Evolutionary conservation across 2,888 invertebrate species (phyloP).

Genomic region (Melanchra persicariae): DNA sequence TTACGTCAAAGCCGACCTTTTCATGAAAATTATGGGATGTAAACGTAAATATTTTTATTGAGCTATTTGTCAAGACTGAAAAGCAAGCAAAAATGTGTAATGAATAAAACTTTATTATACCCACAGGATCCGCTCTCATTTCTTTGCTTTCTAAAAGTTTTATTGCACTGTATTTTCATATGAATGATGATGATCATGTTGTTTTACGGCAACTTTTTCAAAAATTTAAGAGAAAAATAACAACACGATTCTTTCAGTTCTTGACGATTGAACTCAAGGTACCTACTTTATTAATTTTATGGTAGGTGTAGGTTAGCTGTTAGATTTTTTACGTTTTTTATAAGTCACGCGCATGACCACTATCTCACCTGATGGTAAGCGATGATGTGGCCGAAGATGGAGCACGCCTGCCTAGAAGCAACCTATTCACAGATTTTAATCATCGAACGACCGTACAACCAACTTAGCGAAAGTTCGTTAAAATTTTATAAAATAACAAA

Average conservation of each 20-base stretch:
- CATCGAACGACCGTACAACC: slow-evolving; percentile 23
- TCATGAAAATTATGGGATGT: slow-evolving; percentile 34
- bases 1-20: slow-evolving; percentile 44
- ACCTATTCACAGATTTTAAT: too few relatives aligned
- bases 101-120: slow-evolving; percentile 16
- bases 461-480: slow-evolving; percentile 7
- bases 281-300: not conserved
- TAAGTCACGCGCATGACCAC: too few relatives aligned
- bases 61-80: slow-evolving; percentile 24
- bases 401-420: too few relatives aligned
- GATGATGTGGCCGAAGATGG: too few relatives aligned
- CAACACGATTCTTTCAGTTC: not conserved
- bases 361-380: too few relatives aligned
- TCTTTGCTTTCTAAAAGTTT: slow-evolving; percentile 17
- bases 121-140: slow-evolving; percentile 34
- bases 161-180: slow-evolving; percentile 28
- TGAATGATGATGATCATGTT: slow-evolving; percentile 14
- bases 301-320: slow-evolving; percentile 1
- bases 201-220: slow-evolving; percentile 1
- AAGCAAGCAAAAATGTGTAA: slow-evolving; percentile 1
- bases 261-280: not conserved
- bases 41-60: slow-evolving; percentile 45
- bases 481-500: slow-evolving; percentile 51
- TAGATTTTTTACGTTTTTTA: too few relatives aligned
- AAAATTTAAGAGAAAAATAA: too few relatives aligned